These are phyloP conservation scores for Morpho helenor DNA, from an alignment of 2,888 invertebrate genomes.

Conservation along the genomic window DNA sequence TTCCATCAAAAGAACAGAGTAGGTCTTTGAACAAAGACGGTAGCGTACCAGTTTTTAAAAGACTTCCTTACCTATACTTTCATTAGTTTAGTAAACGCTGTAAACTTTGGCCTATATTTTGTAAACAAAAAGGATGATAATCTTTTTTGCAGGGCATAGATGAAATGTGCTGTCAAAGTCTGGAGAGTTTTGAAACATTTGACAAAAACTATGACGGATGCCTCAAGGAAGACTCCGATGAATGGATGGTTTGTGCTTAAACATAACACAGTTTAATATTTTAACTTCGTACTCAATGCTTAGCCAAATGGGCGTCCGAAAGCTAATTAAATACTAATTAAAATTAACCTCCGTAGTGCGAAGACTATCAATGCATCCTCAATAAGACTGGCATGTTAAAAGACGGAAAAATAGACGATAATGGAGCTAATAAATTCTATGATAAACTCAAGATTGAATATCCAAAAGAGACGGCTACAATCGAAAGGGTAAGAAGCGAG, in stretches of 20 bases:
- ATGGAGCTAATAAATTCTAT: slow-evolving; percentile 23
- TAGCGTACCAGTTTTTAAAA: too few species aligned
- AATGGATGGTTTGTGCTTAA: slow-evolving; percentile 19
- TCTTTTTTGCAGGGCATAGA: slow-evolving; percentile 21
- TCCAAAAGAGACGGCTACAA: slow-evolving; percentile 24
- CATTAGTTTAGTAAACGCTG: too few species aligned
- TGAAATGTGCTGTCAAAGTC: slow-evolving; percentile 30
- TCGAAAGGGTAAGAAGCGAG: slow-evolving; percentile 23
- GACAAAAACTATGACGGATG: slow-evolving; percentile 25
- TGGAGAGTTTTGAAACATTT: slow-evolving; percentile 15
- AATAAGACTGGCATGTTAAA: slow-evolving; percentile 28
- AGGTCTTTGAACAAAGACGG: too few species aligned
- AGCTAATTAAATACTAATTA: neutral
- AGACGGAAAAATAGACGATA: slow-evolving; percentile 30
- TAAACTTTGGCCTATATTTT: too few species aligned
- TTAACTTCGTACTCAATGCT: too few species aligned
- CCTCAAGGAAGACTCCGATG: slow-evolving; percentile 22
- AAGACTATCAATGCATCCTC: slow-evolving; percentile 31
- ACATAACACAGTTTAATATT: too few species aligned
- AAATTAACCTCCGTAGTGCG: slow-evolving; percentile 28
- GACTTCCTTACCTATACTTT: too few species aligned
- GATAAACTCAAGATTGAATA: slow-evolving; percentile 24
- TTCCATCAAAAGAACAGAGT: too few species aligned
- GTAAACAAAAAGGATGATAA: neutral
- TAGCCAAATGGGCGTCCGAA: too few species aligned